Base-by-base conservation (phyloP, 2,797 vertebrate genomes). In the Microcaecilia unicolor region DNA sequence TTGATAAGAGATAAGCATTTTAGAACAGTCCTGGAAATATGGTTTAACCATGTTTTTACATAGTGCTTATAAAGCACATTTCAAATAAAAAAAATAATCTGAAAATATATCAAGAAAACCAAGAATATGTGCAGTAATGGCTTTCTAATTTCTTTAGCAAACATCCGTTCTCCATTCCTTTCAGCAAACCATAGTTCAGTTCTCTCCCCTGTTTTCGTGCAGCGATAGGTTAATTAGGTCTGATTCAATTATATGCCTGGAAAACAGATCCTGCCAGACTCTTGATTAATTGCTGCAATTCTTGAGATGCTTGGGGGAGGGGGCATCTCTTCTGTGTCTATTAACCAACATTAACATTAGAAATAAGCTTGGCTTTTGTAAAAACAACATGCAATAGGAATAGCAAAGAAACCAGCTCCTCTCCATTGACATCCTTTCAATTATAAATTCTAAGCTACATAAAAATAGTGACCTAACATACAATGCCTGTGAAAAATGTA, bases 201-300 rank as follows among this genome's bases (percentile, higher is more conserved):
- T 15, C 47, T 51, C 36, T 52, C 43, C 34, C 50, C 38, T 32
- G 41, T 47, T 39, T 53, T 51, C 37, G 39, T 25, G 36, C 55
- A 55, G 37, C 58, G 55, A 51, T 46, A 44, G 44, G 48, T 39
- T 56, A 61, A 56, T 52, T 67, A 62, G 25, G 34, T 41, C 41
- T 49, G 42, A 42, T 51, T 59, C 47, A 48, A 35, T 59, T 46
- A 57, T 0, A 8, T 31, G 30, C 51, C 58, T 53, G 48, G 62
- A 60, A 62, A 62, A 48, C 55, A 68, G 55, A 65, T 58, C 58
- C 53, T 62, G 48, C 23, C 55, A 58, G 25, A 36, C 50, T 36
- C 41, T 39, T 66, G 49, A 55, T 51, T 61, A 63, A 54, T 23
- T 53, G 44, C 18, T 16, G 23, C 51, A 31, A 34, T 44, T 54